Conservation (phyloP, 2,113 vertebrate genomes). For the Pavo muticus region DNA sequence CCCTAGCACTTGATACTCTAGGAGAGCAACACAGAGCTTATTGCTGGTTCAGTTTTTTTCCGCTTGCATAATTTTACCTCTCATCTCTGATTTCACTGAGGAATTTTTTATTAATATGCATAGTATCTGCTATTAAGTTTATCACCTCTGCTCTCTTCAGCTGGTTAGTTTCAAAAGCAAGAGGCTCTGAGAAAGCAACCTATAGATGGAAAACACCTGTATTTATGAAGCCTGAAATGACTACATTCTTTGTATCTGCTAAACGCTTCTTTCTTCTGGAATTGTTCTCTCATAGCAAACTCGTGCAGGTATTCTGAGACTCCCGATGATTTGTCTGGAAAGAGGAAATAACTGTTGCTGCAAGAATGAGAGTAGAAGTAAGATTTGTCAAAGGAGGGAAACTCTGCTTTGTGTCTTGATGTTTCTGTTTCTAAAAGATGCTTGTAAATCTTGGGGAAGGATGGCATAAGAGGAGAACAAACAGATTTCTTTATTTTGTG, state of each 20-base stretch:
- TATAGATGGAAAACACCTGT: not conserved
- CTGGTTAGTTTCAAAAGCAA: not conserved
- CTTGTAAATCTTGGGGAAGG: not conserved
- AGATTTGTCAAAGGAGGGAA: not conserved
- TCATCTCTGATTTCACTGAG: not conserved
- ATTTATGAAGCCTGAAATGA: not conserved
- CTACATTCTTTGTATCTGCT: not conserved
- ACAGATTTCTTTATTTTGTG: not conserved
- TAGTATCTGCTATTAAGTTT: not conserved
- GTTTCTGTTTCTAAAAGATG: not conserved
- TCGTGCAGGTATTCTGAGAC: not conserved
- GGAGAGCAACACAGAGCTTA: not conserved
- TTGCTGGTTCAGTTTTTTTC: not conserved
- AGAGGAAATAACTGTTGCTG: not conserved
- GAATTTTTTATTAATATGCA: not conserved
- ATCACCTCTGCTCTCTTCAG: not conserved
- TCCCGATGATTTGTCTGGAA: not conserved
- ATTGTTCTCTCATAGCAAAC: not conserved
- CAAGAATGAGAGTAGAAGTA: not conserved
- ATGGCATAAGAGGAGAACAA: not conserved
- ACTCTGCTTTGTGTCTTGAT: not conserved
- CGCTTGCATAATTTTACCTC: not conserved
- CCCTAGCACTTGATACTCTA: not conserved
- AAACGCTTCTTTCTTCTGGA: not conserved
- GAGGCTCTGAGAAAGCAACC: not conserved